Evolutionary conservation across 1,140 invertebrate species (phyloP), one percentile per base, ranked within the genome.

Genomic region (Diorhabda elongata): DNA sequence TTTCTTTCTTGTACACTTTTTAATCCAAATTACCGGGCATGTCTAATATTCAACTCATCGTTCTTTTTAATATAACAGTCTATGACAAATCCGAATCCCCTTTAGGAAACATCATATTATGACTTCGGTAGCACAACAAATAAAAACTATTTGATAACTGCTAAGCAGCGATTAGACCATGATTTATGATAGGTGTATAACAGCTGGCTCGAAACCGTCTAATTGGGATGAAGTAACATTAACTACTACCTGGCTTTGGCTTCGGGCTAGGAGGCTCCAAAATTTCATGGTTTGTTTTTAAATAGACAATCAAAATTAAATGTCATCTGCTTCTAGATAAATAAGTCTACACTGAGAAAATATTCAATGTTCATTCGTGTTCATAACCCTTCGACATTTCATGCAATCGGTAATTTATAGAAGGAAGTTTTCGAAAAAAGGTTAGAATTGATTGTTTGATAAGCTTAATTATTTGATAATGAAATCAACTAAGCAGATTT

Each of bases 111-210:
- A 52, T 52, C 47, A 52, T 52, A 52, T 52, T 52, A 52, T 52
- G 47, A 52, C 47, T 52, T 52, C 47, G 4, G 47, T 52, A 52
- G 47, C 47, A 52, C 47, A 52, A 52, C 47, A 52, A 52, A 52
- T 52, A 52, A 52, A 52, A 52, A 52, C 47, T 52, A 52, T 52
- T 52, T 52, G 47, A 52, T 52, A 52, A 52, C 47, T 52, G 47
- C n/a, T 52, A 52, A 52, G 47, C 47, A n/a, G 47, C 47, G 47
- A 52, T 52, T 4, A 52, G 47, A n/a, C 47, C 47, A 52, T 52
- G 47, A 52, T 52, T 52, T 52, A 52, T 52, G 6, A n/a, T n/a
- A 52, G 47, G 6, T n/a, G n/a, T 52, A 3, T n/a, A 52, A 52
- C 47, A 52, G 47, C 47, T 52, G 47, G 47, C 47, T 52, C n/a